phyloP scores from a whole-genome alignment of 2,113 vertebrate species.

The Drymodes brunneopygia region DNA sequence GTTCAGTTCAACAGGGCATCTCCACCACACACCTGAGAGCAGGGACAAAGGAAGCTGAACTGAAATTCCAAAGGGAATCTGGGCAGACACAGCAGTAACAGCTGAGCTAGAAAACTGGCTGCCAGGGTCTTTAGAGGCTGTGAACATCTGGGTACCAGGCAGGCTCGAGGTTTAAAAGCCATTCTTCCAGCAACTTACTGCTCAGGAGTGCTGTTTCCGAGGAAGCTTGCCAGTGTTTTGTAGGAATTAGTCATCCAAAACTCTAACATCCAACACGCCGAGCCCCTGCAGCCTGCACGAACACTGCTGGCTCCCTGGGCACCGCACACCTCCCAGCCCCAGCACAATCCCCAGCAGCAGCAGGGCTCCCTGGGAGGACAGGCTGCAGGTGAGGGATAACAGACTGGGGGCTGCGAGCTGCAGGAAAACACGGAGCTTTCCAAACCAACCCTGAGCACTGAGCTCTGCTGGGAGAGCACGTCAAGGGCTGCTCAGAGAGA shows the following conservation, averaged over 20 bases:
- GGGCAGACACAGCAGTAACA: background rate
- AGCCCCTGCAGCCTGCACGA: background rate
- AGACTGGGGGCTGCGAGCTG: background rate
- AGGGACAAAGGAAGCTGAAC: background rate
- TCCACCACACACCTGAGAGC: background rate
- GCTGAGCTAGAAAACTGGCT: background rate
- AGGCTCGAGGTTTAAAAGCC: background rate
- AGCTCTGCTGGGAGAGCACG: background rate
- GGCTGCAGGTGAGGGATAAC: background rate
- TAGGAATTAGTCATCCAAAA: conserved; percentile 18
- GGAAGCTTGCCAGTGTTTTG: background rate
- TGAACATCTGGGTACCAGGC: background rate
- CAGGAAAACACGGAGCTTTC: background rate
- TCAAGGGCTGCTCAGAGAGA: background rate
- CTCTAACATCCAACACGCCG: background rate
- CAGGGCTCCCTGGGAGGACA: background rate
- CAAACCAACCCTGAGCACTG: background rate
- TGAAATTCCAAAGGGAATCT: background rate
- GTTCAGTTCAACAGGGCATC: background rate
- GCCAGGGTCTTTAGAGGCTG: background rate
- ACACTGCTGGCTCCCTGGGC: background rate
- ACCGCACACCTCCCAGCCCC: background rate
- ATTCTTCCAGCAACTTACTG: background rate
- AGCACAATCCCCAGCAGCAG: background rate
- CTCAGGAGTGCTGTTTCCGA: background rate